Evolutionary conservation across 2,113 vertebrate species (phyloP).

Genomic region (Pteropus alecto): DNA sequence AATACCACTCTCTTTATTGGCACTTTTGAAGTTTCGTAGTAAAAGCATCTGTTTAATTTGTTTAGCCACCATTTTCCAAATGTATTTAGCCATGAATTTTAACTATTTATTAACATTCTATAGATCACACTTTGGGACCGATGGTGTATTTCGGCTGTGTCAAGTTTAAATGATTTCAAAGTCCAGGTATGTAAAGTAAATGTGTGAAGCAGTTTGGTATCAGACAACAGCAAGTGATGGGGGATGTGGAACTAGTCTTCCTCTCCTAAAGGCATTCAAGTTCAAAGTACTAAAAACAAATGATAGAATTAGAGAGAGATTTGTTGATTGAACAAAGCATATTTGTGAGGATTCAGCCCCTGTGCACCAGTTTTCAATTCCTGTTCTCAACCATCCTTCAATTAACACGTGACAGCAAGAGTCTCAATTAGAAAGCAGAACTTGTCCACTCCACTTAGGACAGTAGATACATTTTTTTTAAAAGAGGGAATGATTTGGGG

Average conservation of each 20-base stretch:
- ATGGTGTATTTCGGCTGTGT: background rate
- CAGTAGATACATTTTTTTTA: background rate
- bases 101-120: background rate
- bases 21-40: background rate
- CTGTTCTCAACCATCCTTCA: background rate
- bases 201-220: background rate
- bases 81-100: background rate
- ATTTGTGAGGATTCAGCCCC: background rate
- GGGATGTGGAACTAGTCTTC: background rate
- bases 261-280: background rate
- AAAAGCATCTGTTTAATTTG: background rate
- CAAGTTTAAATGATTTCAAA: background rate
- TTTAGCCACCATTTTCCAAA: background rate
- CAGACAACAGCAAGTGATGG: background rate
- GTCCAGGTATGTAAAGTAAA: background rate
- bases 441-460: background rate
- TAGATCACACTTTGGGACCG: background rate
- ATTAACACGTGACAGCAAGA: background rate
- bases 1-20: background rate
- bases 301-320: background rate
- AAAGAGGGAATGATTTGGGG: background rate
- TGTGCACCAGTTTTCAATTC: background rate
- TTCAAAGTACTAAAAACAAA: background rate
- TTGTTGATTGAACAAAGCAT: background rate
- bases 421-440: background rate